Conservation (phyloP, 2,113 vertebrate species). For the Globicephala melas region DNA sequence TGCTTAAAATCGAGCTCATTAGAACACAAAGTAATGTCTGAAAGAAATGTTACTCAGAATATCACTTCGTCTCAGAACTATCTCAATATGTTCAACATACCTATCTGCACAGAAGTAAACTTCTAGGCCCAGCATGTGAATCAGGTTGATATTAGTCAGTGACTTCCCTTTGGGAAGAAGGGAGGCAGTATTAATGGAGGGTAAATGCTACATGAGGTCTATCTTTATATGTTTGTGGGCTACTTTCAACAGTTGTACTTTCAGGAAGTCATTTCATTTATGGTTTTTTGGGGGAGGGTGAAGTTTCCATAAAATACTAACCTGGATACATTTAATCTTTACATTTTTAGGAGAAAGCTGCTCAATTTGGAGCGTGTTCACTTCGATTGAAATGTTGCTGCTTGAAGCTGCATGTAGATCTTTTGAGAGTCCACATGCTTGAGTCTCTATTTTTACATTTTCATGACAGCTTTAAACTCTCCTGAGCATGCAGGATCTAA, state of each 20-base stretch:
- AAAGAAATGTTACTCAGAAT: slow-evolving; percentile 10
- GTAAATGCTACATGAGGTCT: neutral
- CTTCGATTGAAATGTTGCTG: slow-evolving; percentile 44
- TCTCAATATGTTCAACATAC: neutral
- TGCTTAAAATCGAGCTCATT: slow-evolving; percentile 50
- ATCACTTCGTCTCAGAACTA: slow-evolving; percentile 20
- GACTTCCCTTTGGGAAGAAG: neutral
- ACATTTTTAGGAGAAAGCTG: slow-evolving; percentile 26
- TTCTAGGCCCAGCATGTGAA: neutral
- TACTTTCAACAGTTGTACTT: neutral
- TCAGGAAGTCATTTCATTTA: neutral
- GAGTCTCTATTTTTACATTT: slow-evolving; percentile 62
- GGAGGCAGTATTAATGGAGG: too few species aligned
- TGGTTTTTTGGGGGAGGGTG: neutral
- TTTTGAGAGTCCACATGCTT: slow-evolving; percentile 13
- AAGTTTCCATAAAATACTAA: slow-evolving; percentile 17
- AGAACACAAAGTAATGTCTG: slow-evolving; percentile 29
- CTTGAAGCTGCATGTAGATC: slow-evolving; percentile 24
- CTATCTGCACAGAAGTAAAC: neutral
- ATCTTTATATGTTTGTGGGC: neutral
- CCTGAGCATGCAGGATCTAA: slow-evolving; percentile 11
- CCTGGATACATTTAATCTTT: slow-evolving; percentile 35
- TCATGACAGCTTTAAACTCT: slow-evolving; percentile 58
- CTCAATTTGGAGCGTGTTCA: slow-evolving; percentile 8
- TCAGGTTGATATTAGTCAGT: neutral